Base-by-base conservation (phyloP, 2,888 invertebrate species). In the Orthosia incerta region DNA sequence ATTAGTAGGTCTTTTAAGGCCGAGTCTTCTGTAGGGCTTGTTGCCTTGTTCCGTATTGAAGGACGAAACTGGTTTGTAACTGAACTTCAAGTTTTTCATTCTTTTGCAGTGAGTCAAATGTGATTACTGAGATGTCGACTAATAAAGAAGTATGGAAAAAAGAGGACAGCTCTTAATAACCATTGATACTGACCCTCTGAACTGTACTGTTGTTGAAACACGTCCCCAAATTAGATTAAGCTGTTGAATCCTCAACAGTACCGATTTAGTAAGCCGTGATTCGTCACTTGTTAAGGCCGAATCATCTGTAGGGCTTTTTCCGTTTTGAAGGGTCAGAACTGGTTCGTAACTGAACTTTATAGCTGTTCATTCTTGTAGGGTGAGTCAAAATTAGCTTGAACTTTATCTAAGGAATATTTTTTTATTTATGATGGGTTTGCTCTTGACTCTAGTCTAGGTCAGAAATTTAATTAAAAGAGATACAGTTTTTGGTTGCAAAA, bases 181-280 rank as follows among this genome's bases (percentile, higher is more conserved):
- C 18, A 51, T 60, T 70, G 73, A 70, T 78, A 73, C 83, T 80
- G 67, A 63, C 76, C 78, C 65, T 62, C 74, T 73, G 76, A 78
- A 74, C 69, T 68, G 66, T 72, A 61, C 72, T 82, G 81, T 86
- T 84, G 79, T 83, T 80, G 80, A 80, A 79, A 83, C 86, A 85
- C 82, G 86, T 87, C 88, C 85, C 84, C 74, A 87, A 89, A 89
- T 89, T 88, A 88, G 88, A 89, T 89, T 89, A 86, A 82, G 72
- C 79, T 76, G 79, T 80, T 72, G 76, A 66, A 66, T 80, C 87
- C 85, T 86, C 85, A 81, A 85, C 67, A 61, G 74, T 69, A 83
- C 82, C 39, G 83, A 86, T 87, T 88, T 87, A 84, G 87, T 86
- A 86, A 86, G 86, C 76, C 83, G 59, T 68, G 69, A 83, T 86